Percentiles rank a stretch among this genome's conserved stretches.
Evolutionary conservation across 2,888 invertebrate species (phyloP).

Genomic region (Troglohyphantes excavatus): DNA sequence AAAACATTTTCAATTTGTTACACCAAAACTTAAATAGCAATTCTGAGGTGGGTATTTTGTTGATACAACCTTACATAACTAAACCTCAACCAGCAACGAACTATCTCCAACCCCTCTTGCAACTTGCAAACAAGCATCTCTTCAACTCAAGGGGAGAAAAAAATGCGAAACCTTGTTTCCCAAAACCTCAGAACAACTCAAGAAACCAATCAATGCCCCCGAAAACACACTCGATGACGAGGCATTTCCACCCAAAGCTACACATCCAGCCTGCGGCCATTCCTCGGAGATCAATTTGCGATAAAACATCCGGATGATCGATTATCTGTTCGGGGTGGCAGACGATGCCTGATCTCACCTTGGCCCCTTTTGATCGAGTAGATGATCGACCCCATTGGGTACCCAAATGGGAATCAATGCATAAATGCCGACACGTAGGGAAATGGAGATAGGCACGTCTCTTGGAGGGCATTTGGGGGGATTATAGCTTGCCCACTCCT

Average conservation of each 20-base stretch:
- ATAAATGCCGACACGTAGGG: not conserved
- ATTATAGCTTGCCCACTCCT: too few species aligned
- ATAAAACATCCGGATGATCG: constrained; percentile 60
- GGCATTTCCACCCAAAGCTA: not conserved
- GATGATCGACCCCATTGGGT: not conserved
- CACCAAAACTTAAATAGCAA: too few species aligned
- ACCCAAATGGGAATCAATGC: not conserved
- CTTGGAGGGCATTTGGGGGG: not conserved
- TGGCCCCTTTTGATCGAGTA: constrained; percentile 8
- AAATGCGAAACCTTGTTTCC: not conserved
- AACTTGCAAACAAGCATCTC: too few species aligned
- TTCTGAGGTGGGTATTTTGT: too few species aligned
- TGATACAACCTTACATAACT: too few species aligned
- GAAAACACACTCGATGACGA: not conserved
- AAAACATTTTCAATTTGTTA: too few species aligned
- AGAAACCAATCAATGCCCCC: not conserved
- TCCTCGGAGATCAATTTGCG: constrained; percentile 60
- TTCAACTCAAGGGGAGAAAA: not conserved
- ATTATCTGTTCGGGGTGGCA: constrained; percentile 35
- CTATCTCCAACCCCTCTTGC: too few species aligned
- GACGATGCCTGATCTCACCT: not conserved
- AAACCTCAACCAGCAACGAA: too few species aligned
- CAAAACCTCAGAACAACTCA: not conserved
- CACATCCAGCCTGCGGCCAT: not conserved
- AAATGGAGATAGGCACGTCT: not conserved